Evolutionary conservation across 2,888 invertebrate genomes (phyloP), one percentile per base, ranked within the genome.

Genomic region (Mystacides longicornis): DNA sequence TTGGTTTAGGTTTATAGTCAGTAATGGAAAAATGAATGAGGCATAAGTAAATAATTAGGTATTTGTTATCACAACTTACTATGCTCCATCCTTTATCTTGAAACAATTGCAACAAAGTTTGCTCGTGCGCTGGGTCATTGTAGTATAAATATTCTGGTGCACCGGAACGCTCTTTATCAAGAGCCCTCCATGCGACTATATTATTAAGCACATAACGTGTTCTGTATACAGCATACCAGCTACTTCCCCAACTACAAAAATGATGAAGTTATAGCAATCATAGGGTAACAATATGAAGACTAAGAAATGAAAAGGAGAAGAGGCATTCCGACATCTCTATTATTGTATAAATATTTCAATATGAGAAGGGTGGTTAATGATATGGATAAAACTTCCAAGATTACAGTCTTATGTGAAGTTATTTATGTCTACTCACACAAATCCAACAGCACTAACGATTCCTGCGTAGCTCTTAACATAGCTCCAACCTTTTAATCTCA

Each of bases 61-160:
- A 11, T 4, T n/a, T 37, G 3, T 16, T n/a, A 14, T 7, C 16
- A n/a, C 16, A n/a, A 37, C 56, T 49, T 52, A 61, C 61, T 52
- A 58, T 50, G 19, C 57, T 57, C 61, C 61, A 61, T 16, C 57
- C 53, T 43, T 59, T 54, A 42, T 59, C 56, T 22, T 57, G 47
- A 22, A 59, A 50, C 22, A 59, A 50, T 23, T 61, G 56, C 31
- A 51, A 43, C 2, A 59, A 52, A 21, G 57, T 73, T 42, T 58
- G 58, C 20, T 60, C 58, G 54, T 73, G 77, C 0, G 69, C 66
- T 0, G 75, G 75, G 55, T 77, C 77, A 45, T 75, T 73, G 9
- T 77, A 73, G 57, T 77, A 77, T 60, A 77, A 72, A 62, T 75
- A 77, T 61, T 77, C 74, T 0, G 75, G 65, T 1, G 64, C 67